Percentiles rank a stretch among this genome's conserved stretches.
phyloP scores from a whole-genome alignment of 1,140 invertebrate genomes.

The Papilio dardanus region DNA sequence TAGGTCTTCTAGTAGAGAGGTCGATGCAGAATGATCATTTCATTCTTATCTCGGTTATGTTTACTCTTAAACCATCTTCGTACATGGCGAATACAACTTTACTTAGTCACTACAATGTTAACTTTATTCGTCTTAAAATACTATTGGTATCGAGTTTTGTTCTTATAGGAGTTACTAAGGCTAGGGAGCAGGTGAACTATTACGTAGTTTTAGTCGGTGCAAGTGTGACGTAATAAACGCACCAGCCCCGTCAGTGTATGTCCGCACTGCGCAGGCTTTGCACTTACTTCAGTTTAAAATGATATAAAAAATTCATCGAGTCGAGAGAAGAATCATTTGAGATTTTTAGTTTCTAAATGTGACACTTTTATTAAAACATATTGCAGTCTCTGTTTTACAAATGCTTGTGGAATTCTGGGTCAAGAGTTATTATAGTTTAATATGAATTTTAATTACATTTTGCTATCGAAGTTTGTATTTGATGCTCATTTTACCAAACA shows the following conservation, averaged over 20 bases:
- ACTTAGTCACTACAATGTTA: no score
- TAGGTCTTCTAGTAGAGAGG: background rate
- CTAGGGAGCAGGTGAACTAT: background rate
- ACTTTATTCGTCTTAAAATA: no score
- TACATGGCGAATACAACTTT: background rate
- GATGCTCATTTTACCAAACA: background rate
- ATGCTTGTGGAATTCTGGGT: no score
- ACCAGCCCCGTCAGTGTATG: background rate
- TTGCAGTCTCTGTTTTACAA: no score
- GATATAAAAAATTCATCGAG: background rate
- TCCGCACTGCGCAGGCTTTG: background rate
- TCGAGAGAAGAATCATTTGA: background rate
- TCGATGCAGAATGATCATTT: background rate
- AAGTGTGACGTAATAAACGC: background rate
- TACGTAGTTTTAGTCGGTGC: background rate
- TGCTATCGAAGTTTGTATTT: background rate
- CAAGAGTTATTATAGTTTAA: no score
- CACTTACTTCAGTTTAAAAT: background rate
- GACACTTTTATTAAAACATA: no score
- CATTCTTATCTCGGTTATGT: background rate
- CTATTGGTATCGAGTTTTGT: no score
- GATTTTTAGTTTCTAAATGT: no score
- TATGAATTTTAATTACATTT: no score
- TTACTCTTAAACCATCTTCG: background rate
- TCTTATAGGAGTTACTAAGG: no score